Evolutionary conservation across 2,888 invertebrate species (phyloP).

Genomic region (Gari tellinella): DNA sequence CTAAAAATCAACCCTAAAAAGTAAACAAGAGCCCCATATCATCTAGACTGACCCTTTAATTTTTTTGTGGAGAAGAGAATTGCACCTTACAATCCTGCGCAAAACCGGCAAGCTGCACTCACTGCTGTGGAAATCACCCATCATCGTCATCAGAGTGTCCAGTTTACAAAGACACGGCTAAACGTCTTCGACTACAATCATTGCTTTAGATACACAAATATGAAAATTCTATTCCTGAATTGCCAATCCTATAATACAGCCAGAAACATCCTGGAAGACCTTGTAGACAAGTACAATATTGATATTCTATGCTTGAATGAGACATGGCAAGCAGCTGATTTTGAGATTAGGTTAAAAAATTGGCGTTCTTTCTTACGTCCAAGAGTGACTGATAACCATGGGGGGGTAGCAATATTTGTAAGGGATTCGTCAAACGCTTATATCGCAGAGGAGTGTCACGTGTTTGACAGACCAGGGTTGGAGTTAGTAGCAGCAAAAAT

Average conservation of each 20-base stretch:
- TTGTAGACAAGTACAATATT: background rate
- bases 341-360: background rate
- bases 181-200: background rate
- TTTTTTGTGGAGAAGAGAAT: no score
- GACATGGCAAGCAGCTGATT: background rate
- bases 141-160: background rate
- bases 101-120: no score
- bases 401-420: conserved; percentile 7
- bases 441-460: background rate
- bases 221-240: background rate
- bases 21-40: no score
- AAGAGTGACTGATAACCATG: background rate
- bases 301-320: background rate
- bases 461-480: background rate
- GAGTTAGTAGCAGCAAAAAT: background rate
- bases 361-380: background rate
- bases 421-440: background rate
- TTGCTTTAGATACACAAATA: background rate
- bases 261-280: background rate
- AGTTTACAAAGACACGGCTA: background rate
- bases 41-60: no score
- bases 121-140: no score
- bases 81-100: no score
- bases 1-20: no score
- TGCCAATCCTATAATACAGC: background rate